Evolutionary conservation across 1,140 invertebrate genomes (phyloP).

Genomic region (Megathymus violae): DNA sequence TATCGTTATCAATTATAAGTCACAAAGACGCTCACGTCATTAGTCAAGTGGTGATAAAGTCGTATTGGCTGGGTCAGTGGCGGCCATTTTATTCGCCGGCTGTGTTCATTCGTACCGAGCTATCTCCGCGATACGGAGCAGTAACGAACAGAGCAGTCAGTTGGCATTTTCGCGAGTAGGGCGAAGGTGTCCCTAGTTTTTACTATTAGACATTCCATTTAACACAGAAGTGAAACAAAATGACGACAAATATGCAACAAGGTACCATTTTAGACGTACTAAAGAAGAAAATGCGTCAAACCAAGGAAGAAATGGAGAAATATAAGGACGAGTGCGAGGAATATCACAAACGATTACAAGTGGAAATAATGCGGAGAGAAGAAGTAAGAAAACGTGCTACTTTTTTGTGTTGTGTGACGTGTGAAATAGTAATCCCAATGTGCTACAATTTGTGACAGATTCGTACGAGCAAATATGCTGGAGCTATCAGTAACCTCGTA

Average conservation of each 20-base stretch:
- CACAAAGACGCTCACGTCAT: slow-evolving; percentile 47
- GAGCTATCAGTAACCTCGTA: slow-evolving; percentile 70
- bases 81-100: slow-evolving; percentile 84
- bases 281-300: slow-evolving; percentile 99
- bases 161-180: slow-evolving; percentile 81
- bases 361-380: slow-evolving; percentile 95
- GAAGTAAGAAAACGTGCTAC: slow-evolving; percentile 91
- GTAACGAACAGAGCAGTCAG: slow-evolving; percentile 77
- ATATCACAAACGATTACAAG: slow-evolving; percentile 94
- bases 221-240: slow-evolving; percentile 84
- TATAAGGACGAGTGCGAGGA: slow-evolving; percentile 98
- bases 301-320: slow-evolving; percentile 98
- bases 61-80: slow-evolving; percentile 63
- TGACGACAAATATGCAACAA: slow-evolving; percentile 93
- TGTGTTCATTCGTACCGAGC: slow-evolving; percentile 79
- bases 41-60: slow-evolving; percentile 67
- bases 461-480: slow-evolving; percentile 45
- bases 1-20: slow-evolving; percentile 41
- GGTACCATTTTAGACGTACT: slow-evolving; percentile 96
- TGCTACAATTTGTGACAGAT: slow-evolving; percentile 57
- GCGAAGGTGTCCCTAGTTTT: slow-evolving; percentile 78
- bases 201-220: slow-evolving; percentile 72
- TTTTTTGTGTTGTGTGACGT: slow-evolving; percentile 66
- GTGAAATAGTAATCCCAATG: slow-evolving; percentile 51
- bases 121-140: slow-evolving; percentile 78